These are phyloP conservation scores for Sympetrum striolatum DNA, from an alignment of 2,888 invertebrate species.

Conservation along the genomic window DNA sequence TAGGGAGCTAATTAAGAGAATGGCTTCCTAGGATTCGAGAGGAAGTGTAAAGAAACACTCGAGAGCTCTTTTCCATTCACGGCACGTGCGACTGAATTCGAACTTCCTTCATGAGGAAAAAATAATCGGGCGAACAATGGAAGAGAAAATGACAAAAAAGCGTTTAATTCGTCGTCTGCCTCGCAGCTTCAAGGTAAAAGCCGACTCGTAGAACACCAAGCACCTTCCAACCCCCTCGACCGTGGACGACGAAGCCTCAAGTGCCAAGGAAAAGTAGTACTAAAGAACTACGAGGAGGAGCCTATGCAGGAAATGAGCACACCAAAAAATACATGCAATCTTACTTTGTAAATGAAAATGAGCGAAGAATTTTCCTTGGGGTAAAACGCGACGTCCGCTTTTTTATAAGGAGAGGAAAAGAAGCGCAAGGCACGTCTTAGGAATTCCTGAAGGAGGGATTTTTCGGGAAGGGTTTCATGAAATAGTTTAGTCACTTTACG, in stretches of 20 bases:
- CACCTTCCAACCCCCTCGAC: background rate
- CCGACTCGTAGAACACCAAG: background rate
- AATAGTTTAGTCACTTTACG: too few species aligned
- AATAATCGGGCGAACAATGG: background rate
- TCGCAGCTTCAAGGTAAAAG: background rate
- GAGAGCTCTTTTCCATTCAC: background rate
- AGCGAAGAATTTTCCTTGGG: background rate
- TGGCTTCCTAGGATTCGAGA: too few species aligned
- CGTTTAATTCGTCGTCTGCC: background rate
- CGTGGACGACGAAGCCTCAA: background rate
- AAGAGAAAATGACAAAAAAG: background rate
- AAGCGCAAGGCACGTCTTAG: too few species aligned
- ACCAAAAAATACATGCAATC: background rate
- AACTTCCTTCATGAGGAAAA: background rate
- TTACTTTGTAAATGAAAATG: background rate
- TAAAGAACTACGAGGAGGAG: background rate
- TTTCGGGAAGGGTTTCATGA: too few species aligned
- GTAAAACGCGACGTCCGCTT: background rate
- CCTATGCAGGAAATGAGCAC: background rate
- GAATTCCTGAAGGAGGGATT: too few species aligned
- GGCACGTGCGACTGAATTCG: background rate
- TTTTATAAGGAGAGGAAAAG: background rate
- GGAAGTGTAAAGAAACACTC: too few species aligned
- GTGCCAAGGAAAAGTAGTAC: background rate
- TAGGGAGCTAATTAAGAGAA: too few species aligned